A percentile compares a stretch with the other conserved stretches of the same genome.
phyloP scores from a whole-genome alignment of 2,888 invertebrate genomes.

The Apocheima hispidaria region DNA sequence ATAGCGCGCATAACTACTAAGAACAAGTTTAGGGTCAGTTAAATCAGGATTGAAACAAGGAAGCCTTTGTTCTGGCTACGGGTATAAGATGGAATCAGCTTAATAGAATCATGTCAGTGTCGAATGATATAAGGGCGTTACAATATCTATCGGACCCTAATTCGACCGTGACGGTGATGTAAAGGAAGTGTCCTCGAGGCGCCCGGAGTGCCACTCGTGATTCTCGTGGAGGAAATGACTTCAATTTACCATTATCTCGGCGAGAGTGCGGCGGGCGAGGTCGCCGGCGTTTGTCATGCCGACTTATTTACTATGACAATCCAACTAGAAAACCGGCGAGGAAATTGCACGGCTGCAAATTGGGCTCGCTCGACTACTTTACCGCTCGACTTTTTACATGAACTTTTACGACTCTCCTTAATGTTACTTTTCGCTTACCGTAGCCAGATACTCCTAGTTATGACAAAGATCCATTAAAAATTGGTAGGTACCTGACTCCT shows the following conservation, averaged over 20 bases:
- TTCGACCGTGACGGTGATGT: conserved; percentile 65
- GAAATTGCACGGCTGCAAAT: conserved; percentile 64
- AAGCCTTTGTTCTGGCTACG: conserved; percentile 15
- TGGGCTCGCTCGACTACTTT: conserved; percentile 56
- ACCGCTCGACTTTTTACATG: conserved; percentile 47
- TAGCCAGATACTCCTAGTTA: conserved; percentile 24
- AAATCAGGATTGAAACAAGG: conserved; percentile 40
- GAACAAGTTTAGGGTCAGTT: conserved; percentile 36
- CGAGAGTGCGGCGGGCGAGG: conserved; percentile 63
- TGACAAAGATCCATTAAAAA: conserved; percentile 41
- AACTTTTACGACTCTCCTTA: conserved; percentile 45
- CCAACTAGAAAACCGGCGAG: conserved; percentile 65
- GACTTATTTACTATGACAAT: conserved; percentile 67
- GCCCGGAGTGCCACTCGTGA: conserved; percentile 56
- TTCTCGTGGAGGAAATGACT: conserved; percentile 73
- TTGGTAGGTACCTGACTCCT: background rate
- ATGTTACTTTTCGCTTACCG: conserved; percentile 30
- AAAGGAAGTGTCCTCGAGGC: conserved; percentile 62
- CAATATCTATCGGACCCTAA: conserved; percentile 61
- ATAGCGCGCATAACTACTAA: background rate
- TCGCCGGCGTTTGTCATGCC: conserved; percentile 59
- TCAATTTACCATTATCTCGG: conserved; percentile 79
- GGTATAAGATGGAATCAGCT: conserved; percentile 43
- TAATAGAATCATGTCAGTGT: conserved; percentile 51
- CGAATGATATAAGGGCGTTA: conserved; percentile 53